phyloP scores from a whole-genome alignment of 2,113 vertebrate species.

The Bambusicola thoracicus region DNA sequence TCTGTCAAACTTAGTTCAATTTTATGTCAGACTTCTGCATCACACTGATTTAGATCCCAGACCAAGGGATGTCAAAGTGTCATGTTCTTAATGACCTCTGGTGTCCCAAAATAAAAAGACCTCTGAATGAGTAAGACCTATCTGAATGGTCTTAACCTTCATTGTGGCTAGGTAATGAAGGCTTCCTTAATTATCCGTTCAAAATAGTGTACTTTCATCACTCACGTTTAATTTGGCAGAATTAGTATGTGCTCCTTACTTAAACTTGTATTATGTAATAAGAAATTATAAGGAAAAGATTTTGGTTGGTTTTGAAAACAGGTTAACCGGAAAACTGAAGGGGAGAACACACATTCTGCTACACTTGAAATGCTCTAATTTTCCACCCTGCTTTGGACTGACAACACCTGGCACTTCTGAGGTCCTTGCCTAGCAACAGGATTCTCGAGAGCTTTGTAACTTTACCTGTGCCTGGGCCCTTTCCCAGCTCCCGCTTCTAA shows the following conservation, averaged over 20 bases:
- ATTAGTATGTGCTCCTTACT: background rate
- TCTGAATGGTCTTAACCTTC: background rate
- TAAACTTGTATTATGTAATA: background rate
- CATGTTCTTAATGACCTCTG: background rate
- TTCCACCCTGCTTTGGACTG: background rate
- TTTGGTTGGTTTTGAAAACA: background rate
- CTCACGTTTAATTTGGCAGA: background rate
- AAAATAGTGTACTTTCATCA: background rate
- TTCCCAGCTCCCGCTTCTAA: background rate
- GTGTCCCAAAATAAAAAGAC: background rate
- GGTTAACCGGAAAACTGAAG: background rate
- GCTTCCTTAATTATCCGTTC: background rate
- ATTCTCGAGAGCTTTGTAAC: rapidly evolving
- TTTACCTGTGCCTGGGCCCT: rapidly evolving
- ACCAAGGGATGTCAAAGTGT: background rate
- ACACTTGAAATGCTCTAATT: background rate
- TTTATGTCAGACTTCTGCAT: background rate
- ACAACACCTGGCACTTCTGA: background rate
- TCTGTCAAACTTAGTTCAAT: background rate
- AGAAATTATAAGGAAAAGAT: background rate
- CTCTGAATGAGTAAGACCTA: background rate
- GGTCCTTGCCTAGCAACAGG: background rate
- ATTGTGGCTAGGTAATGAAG: background rate
- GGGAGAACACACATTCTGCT: background rate
- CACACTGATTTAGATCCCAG: background rate